phyloP scores from a whole-genome alignment of 2,888 invertebrate species.

The Cephus pygmeus region DNA sequence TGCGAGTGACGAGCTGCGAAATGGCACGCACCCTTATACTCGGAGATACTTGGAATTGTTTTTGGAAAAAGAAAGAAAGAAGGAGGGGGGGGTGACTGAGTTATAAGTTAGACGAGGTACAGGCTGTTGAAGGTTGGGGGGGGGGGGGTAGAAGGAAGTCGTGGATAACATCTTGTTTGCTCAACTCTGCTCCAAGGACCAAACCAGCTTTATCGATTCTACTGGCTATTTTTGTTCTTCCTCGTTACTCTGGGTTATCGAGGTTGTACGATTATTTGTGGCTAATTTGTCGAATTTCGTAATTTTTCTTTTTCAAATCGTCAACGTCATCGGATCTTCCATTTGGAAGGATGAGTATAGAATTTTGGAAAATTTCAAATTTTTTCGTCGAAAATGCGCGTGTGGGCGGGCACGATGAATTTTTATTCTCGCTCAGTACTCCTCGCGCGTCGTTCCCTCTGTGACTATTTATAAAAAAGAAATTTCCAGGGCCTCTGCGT shows the following conservation, averaged over 20 bases:
- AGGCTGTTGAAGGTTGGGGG: neutral
- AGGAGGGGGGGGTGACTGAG: conserved; percentile 1
- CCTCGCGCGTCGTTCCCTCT: too few species aligned
- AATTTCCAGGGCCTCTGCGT: neutral
- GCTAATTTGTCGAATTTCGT: neutral
- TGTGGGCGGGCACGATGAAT: neutral
- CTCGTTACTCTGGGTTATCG: neutral
- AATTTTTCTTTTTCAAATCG: neutral
- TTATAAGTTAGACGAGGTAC: conserved; percentile 17
- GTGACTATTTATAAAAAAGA: neutral
- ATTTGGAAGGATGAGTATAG: neutral
- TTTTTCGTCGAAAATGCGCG: neutral
- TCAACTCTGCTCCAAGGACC: conserved; percentile 35
- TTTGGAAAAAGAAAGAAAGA: neutral
- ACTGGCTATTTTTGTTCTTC: conserved; percentile 47
- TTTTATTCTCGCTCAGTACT: neutral
- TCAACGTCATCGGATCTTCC: neutral
- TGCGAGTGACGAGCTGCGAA: neutral
- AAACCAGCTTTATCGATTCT: conserved; percentile 44
- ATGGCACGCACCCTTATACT: neutral
- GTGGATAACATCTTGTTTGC: conserved; percentile 40
- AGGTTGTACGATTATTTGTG: conserved; percentile 24
- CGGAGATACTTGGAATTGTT: neutral
- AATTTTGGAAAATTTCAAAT: neutral
- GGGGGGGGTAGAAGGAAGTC: neutral